Evolutionary conservation across 2,797 vertebrate genomes (phyloP).

Genomic region (Hybognathus amarus): DNA sequence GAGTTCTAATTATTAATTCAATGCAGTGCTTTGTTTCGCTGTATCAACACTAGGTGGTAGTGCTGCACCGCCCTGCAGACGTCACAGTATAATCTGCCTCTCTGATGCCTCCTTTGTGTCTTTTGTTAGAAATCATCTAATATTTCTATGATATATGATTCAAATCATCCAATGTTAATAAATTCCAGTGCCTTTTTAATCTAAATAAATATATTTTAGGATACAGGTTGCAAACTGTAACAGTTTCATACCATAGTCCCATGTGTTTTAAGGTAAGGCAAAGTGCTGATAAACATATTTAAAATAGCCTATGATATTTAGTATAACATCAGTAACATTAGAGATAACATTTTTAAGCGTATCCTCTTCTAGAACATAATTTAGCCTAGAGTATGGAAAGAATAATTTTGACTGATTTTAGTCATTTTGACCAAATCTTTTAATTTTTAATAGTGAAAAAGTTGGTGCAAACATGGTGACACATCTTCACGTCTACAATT

Average conservation of each 20-base stretch:
- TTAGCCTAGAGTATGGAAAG: background rate
- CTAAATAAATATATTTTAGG: background rate
- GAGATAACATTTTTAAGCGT: background rate
- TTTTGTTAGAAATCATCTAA: background rate
- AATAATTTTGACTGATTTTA: background rate
- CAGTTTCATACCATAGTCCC: background rate
- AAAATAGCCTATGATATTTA: background rate
- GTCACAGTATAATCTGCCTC: background rate
- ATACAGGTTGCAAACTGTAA: background rate
- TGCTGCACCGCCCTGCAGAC: background rate
- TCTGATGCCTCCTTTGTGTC: background rate
- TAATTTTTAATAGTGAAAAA: background rate
- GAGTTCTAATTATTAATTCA: background rate
- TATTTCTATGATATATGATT: background rate
- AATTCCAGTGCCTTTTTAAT: background rate
- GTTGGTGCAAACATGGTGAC: background rate
- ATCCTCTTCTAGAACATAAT: background rate
- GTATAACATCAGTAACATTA: background rate
- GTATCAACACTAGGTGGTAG: constrained; percentile 3
- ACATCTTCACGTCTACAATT: background rate
- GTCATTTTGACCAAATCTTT: background rate
- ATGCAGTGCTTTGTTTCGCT: background rate
- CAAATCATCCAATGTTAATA: background rate
- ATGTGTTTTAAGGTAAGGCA: background rate
- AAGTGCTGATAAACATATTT: background rate